Evolutionary conservation across 64 coral and sea anemone genomes (phyloP).

Genomic region (Montipora efflorescens): DNA sequence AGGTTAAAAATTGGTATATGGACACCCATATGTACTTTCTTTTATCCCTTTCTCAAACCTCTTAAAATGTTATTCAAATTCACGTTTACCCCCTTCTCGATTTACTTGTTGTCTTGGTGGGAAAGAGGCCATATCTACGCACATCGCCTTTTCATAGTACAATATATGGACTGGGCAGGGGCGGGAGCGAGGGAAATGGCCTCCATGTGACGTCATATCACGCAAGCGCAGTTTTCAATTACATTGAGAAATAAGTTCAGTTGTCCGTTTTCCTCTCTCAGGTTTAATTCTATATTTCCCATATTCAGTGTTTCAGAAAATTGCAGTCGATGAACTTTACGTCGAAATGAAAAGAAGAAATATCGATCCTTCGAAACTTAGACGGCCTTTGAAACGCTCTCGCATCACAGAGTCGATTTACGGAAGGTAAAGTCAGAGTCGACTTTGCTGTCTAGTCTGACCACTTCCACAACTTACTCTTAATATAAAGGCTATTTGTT

Average conservation of each 20-base stretch:
- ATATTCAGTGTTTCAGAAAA: constrained; percentile 44
- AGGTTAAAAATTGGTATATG: too few relatives aligned
- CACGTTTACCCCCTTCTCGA: too few relatives aligned
- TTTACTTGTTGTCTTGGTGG: too few relatives aligned
- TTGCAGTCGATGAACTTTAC: constrained; percentile 73
- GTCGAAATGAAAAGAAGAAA: constrained; percentile 94
- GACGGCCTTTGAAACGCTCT: constrained; percentile 96
- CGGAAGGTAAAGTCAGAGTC: constrained; percentile 89
- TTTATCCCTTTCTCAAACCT: too few relatives aligned
- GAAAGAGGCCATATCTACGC: too few relatives aligned
- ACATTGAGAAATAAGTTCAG: constrained; percentile 68
- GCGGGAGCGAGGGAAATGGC: constrained; percentile 36
- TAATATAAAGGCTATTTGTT: constrained; percentile 12
- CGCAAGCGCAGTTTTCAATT: constrained; percentile 87
- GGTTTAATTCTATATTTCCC: constrained; percentile 35
- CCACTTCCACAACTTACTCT: background rate
- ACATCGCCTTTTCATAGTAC: background rate
- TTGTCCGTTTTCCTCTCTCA: constrained; percentile 64
- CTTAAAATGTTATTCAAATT: too few relatives aligned
- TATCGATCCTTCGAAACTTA: constrained; percentile 98
- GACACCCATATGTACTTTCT: too few relatives aligned
- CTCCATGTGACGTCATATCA: constrained; percentile 88
- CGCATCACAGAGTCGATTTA: constrained; percentile 99
- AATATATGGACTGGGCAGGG: background rate
- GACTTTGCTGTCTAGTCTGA: background rate